phyloP scores from a whole-genome alignment of 2,888 invertebrate genomes.

The Drosophila ustulata region DNA sequence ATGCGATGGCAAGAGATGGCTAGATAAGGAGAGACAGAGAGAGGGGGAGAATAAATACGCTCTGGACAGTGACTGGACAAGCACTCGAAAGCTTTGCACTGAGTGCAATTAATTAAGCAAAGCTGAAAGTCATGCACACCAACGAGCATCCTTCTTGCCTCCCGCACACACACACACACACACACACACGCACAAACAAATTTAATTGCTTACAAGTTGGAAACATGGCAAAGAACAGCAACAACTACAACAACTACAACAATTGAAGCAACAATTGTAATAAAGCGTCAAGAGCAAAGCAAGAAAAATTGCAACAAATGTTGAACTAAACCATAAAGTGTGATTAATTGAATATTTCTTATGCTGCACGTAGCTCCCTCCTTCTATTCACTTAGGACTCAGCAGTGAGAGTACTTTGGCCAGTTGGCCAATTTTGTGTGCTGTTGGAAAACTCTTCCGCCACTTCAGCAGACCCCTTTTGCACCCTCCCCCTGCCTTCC shows the following conservation, averaged over 20 bases:
- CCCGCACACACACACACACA: slow-evolving; percentile 15
- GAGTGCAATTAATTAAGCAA: slow-evolving; percentile 78
- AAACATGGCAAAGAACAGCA: slow-evolving; percentile 67
- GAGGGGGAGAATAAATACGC: slow-evolving; percentile 33
- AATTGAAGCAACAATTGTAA: slow-evolving; percentile 71
- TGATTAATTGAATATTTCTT: slow-evolving; percentile 80
- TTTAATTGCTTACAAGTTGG: slow-evolving; percentile 79
- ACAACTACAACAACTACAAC: slow-evolving; percentile 14
- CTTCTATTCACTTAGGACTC: slow-evolving; percentile 43
- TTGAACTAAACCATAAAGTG: slow-evolving; percentile 80
- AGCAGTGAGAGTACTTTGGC: slow-evolving; percentile 33
- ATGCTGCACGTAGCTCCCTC: slow-evolving; percentile 60
- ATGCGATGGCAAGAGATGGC: slow-evolving; percentile 2
- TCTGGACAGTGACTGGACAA: slow-evolving; percentile 56
- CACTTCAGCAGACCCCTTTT: background rate
- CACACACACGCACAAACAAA: slow-evolving; percentile 47
- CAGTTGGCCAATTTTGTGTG: slow-evolving; percentile 50
- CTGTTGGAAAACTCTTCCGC: slow-evolving; percentile 33
- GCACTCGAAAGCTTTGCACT: slow-evolving; percentile 65
- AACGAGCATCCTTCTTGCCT: background rate
- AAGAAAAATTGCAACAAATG: slow-evolving; percentile 81
- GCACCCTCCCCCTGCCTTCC: background rate
- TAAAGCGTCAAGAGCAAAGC: slow-evolving; percentile 75
- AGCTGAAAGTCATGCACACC: slow-evolving; percentile 76
- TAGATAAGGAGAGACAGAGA: slow-evolving; percentile 2